phyloP scores from a whole-genome alignment of 1,140 invertebrate species.

The Antheraea mylitta region DNA sequence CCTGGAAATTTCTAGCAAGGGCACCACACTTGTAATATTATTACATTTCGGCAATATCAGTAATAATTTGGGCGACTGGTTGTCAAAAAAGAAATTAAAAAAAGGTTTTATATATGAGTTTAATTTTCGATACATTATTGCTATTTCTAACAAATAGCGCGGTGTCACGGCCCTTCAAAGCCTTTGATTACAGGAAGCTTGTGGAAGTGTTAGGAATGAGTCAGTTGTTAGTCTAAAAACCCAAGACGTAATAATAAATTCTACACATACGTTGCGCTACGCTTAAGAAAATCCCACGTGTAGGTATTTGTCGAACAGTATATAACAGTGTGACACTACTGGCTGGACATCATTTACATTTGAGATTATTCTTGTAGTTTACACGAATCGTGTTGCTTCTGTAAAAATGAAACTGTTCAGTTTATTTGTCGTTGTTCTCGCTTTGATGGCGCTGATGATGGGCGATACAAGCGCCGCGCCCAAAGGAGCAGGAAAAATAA shows the following conservation, averaged over 20 bases:
- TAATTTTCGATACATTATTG: no score
- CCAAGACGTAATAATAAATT: background rate
- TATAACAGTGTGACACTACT: background rate
- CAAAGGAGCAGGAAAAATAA: background rate
- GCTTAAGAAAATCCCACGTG: background rate
- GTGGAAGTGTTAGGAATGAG: background rate
- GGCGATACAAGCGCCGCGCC: background rate
- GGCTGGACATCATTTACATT: background rate
- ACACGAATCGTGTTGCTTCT: background rate
- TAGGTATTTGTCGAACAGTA: background rate
- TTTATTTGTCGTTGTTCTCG: slow-evolving; percentile 8
- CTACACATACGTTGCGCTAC: background rate
- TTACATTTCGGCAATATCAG: no score
- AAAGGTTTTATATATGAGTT: no score
- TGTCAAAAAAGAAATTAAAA: no score
- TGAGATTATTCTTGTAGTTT: background rate
- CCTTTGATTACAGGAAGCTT: background rate
- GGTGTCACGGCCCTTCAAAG: no score
- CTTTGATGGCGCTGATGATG: slow-evolving; percentile 10
- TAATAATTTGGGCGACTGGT: no score
- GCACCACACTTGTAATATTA: no score
- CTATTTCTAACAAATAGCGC: no score
- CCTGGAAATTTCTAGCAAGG: no score
- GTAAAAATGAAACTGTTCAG: slow-evolving; percentile 16
- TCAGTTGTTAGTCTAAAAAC: background rate